These are phyloP conservation scores for Plebejus melissa DNA, from an alignment of 2,888 invertebrate species.

Conservation along the genomic window DNA sequence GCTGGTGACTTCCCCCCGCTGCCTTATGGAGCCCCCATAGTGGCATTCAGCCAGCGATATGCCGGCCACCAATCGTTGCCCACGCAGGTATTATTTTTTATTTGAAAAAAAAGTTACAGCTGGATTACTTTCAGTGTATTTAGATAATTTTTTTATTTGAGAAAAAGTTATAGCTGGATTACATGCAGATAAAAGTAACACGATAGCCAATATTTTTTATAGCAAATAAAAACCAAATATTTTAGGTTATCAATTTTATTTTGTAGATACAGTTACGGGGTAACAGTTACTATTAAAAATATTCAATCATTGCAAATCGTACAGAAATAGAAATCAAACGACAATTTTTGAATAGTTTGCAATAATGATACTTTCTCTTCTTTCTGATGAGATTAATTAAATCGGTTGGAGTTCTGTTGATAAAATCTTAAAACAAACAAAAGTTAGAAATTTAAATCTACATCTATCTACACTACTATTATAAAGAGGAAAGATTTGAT, in stretches of 20 bases:
- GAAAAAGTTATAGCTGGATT: no score
- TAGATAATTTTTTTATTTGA: no score
- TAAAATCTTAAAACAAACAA: neutral
- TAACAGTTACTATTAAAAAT: no score
- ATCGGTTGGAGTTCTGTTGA: neutral
- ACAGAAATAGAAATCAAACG: neutral
- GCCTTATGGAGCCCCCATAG: constrained; percentile 89
- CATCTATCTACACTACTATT: no score
- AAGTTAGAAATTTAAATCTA: neutral
- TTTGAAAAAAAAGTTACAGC: neutral
- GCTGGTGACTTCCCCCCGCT: constrained; percentile 86
- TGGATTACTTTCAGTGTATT: neutral
- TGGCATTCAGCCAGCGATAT: constrained; percentile 87
- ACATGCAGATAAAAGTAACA: no score
- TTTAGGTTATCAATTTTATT: neutral
- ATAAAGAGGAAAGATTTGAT: no score
- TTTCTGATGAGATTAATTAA: neutral
- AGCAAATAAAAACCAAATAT: no score
- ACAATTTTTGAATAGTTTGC: neutral
- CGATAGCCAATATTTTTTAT: no score
- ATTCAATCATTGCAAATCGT: neutral
- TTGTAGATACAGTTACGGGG: neutral
- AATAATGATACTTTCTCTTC: neutral
- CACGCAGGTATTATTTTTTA: constrained; percentile 76
- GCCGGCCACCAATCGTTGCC: constrained; percentile 91